Conservation (phyloP, 2,888 invertebrate genomes). For the Drosophila atripex region DNA sequence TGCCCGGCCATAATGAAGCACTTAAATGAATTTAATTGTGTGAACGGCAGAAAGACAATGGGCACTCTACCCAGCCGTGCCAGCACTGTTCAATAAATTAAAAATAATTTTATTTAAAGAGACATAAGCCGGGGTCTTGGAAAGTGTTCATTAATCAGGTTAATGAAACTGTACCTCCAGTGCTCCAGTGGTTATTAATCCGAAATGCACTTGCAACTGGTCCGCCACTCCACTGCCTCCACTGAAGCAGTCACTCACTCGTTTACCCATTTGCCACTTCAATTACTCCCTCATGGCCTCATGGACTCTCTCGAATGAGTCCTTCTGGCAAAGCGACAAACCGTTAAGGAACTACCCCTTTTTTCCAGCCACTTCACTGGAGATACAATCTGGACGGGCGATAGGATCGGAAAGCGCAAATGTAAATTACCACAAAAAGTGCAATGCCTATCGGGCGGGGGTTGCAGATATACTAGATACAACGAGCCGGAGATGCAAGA, state of each 20-base stretch:
- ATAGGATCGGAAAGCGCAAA: constrained; percentile 54
- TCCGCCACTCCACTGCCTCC: too few species aligned
- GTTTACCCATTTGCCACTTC: too few species aligned
- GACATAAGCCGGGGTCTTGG: background rate
- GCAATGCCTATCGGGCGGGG: constrained; percentile 40
- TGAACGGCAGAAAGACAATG: constrained; percentile 69
- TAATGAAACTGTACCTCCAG: background rate
- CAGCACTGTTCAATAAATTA: background rate
- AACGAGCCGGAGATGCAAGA: too few species aligned
- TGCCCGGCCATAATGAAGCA: constrained; percentile 70
- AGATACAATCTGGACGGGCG: constrained; percentile 49
- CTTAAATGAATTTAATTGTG: constrained; percentile 81
- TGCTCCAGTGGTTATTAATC: background rate
- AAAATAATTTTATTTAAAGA: constrained; percentile 2
- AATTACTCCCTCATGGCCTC: background rate
- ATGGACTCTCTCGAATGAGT: background rate
- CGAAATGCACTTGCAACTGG: background rate
- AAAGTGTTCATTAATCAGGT: background rate
- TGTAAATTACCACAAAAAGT: constrained; percentile 75
- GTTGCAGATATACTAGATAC: background rate
- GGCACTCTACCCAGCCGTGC: background rate
- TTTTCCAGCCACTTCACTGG: constrained; percentile 6
- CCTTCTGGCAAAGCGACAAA: too few species aligned
- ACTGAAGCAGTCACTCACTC: constrained; percentile 9
- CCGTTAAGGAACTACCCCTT: background rate